Evolutionary conservation across 2,888 invertebrate species (phyloP).

Genomic region (Danaus chrysippus): DNA sequence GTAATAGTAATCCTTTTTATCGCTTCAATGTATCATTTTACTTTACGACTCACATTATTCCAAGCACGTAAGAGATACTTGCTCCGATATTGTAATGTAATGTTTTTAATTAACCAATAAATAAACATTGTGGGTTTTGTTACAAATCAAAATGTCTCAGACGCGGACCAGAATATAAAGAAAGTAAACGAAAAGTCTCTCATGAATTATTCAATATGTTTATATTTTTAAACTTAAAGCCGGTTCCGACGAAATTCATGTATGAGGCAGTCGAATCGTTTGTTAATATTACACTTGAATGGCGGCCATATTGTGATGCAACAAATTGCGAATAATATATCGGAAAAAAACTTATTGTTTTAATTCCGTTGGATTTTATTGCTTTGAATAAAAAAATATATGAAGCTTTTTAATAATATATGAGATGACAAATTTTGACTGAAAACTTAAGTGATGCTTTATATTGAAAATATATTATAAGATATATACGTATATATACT

Average conservation of each 20-base stretch:
- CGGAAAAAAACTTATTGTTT: conserved; percentile 15
- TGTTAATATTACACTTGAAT: conserved; percentile 39
- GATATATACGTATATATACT: too few relatives aligned
- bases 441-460: neutral
- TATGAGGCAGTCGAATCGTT: conserved; percentile 34
- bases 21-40: conserved; percentile 2
- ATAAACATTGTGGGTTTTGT: conserved; percentile 29
- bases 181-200: conserved; percentile 2
- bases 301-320: conserved; percentile 25
- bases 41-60: conserved; percentile 9
- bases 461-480: too few relatives aligned
- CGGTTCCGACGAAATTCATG: conserved; percentile 34
- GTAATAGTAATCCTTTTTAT: too few relatives aligned
- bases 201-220: conserved; percentile 28
- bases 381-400: conserved; percentile 24
- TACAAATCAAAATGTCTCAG: conserved; percentile 34
- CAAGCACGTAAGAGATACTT: conserved; percentile 9
- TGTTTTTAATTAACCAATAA: conserved; percentile 28
- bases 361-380: conserved; percentile 32
- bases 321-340: conserved; percentile 25
- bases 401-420: neutral
- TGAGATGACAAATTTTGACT: neutral
- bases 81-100: conserved; percentile 18
- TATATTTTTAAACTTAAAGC: conserved; percentile 15
- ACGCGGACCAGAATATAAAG: conserved; percentile 18